Conservation (phyloP, 2,797 vertebrate species). For the Acrossocheilus wenchowensis region DNA sequence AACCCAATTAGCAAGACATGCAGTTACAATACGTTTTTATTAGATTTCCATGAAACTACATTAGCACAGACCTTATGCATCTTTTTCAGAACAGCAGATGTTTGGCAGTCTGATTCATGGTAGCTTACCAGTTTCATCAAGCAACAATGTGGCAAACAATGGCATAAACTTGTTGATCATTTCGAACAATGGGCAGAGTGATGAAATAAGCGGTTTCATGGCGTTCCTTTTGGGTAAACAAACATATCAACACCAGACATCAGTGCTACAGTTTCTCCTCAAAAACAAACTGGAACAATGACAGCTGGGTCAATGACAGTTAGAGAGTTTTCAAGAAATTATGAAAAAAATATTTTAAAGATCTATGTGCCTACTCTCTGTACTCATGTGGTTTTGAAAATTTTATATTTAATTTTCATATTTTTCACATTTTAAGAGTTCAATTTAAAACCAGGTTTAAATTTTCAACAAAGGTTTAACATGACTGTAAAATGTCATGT, state of each 20-base stretch:
- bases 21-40: not conserved
- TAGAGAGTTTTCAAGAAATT: not conserved
- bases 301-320: not conserved
- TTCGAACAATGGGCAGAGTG: slow-evolving; percentile 11
- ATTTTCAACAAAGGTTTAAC: not conserved
- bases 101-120: slow-evolving; percentile 29
- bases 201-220: not conserved
- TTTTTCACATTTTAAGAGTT: not conserved
- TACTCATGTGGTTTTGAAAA: not conserved
- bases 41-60: not conserved
- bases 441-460: not conserved
- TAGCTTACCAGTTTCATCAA: not conserved
- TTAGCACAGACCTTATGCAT: not conserved
- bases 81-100: not conserved
- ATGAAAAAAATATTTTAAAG: not conserved
- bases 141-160: slow-evolving; percentile 32
- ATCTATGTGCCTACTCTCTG: not conserved
- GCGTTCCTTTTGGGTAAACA: slow-evolving; percentile 8
- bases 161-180: slow-evolving; percentile 17
- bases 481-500: not conserved
- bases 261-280: not conserved
- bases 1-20: not conserved
- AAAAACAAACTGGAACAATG: not conserved
- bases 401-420: not conserved
- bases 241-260: slow-evolving; percentile 1